These are phyloP conservation scores for Passer domesticus DNA, from an alignment of 2,113 vertebrate species.

Conservation along the genomic window DNA sequence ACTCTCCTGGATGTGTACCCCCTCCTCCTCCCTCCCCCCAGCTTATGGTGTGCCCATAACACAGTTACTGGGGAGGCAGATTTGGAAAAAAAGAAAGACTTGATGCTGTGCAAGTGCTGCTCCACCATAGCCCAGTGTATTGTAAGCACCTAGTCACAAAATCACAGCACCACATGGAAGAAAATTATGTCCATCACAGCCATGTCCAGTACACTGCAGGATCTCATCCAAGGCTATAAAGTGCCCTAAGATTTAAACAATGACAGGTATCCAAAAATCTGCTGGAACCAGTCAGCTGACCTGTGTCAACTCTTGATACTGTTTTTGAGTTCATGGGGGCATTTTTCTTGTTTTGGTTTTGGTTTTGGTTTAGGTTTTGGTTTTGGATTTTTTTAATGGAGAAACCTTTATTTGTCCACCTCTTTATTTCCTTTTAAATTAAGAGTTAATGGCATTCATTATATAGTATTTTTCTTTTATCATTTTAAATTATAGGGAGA, in stretches of 20 bases:
- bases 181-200: neutral
- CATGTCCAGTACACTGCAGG: neutral
- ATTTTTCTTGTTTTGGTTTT: too few species aligned
- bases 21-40: neutral
- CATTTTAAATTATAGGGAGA: neutral
- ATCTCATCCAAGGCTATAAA: neutral
- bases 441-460: neutral
- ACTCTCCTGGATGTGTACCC: neutral
- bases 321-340: accelerated
- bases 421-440: neutral
- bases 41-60: accelerated
- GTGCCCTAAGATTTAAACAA: neutral
- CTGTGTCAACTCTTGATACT: neutral
- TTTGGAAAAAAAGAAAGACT: neutral
- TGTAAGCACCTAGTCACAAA: neutral
- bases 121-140: neutral
- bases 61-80: neutral
- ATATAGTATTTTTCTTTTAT: neutral
- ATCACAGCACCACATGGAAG: neutral
- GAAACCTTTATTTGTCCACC: neutral
- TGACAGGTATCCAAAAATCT: neutral
- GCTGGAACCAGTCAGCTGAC: neutral
- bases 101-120: neutral
- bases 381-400: neutral
- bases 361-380: neutral